Evolutionary conservation across 2,888 invertebrate genomes (phyloP).

Genomic region (Andrena flavipes): DNA sequence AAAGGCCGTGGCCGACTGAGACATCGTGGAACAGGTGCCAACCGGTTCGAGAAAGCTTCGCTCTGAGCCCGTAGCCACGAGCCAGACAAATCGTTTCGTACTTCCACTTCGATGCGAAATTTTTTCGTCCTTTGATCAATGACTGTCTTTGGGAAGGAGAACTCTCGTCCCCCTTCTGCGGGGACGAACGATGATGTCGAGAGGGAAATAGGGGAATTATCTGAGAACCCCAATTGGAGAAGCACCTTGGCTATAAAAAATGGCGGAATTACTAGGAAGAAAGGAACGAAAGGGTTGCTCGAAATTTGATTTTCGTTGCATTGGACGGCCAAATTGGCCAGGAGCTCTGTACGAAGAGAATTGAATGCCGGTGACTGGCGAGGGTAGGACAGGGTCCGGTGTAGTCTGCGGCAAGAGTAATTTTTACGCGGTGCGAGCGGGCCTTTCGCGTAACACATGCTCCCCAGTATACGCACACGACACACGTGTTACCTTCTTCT

Average conservation of each 20-base stretch:
- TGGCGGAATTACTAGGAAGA: not conserved
- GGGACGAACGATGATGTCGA: not conserved
- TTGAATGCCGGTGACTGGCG: constrained; percentile 25
- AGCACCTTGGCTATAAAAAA: not conserved
- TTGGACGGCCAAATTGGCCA: not conserved
- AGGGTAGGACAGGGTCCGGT: constrained; percentile 7
- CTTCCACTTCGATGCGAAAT: not conserved
- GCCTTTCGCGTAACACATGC: constrained; percentile 64
- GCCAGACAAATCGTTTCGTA: not conserved
- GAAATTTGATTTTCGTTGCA: not conserved
- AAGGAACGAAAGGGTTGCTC: too few relatives aligned
- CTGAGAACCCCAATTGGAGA: not conserved
- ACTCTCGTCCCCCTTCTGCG: not conserved
- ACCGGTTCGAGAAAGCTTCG: constrained; percentile 71
- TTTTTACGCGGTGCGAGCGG: constrained; percentile 59
- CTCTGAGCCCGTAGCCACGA: constrained; percentile 23
- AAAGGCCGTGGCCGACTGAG: constrained; percentile 63
- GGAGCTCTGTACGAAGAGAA: constrained; percentile 14
- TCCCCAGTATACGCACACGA: constrained; percentile 35
- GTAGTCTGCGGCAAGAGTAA: constrained; percentile 42
- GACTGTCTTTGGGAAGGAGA: not conserved
- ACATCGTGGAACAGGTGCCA: constrained; percentile 69
- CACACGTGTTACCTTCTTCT: constrained; percentile 18
- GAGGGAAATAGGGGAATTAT: not conserved
- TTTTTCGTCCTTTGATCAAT: not conserved